Percentiles rank a stretch among this genome's conserved stretches.
Evolutionary conservation across 2,888 invertebrate genomes (phyloP).

Genomic region (Aproaerema taeniolella): DNA sequence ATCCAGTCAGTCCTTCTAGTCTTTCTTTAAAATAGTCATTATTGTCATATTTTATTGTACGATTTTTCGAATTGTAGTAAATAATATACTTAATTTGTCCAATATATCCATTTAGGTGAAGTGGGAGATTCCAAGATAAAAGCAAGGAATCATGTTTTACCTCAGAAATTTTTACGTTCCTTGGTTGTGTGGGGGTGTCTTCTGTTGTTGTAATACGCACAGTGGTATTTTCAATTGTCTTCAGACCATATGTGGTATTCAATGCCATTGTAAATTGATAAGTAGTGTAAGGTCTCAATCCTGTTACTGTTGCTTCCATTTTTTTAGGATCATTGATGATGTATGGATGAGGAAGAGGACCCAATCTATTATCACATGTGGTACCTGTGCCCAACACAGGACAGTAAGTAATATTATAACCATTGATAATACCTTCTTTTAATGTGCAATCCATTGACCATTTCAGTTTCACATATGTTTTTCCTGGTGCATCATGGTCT

Average conservation of each 20-base stretch:
- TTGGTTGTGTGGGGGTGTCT: constrained; percentile 79
- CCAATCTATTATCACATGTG: constrained; percentile 71
- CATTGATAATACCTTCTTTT: constrained; percentile 82
- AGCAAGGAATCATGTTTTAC: constrained; percentile 80
- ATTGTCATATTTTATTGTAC: constrained; percentile 23
- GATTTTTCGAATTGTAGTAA: constrained; percentile 53
- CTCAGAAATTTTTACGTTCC: constrained; percentile 74
- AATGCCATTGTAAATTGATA: constrained; percentile 85
- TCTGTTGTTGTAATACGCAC: constrained; percentile 83
- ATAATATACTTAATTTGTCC: constrained; percentile 81
- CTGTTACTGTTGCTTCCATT: constrained; percentile 75
- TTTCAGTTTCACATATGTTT: constrained; percentile 69
- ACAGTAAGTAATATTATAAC: constrained; percentile 87
- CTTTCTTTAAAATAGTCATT: constrained; percentile 40
- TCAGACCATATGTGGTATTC: constrained; percentile 57
- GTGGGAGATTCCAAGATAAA: constrained; percentile 83
- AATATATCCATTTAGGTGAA: constrained; percentile 80
- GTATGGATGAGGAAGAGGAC: constrained; percentile 45
- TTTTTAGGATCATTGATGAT: constrained; percentile 61
- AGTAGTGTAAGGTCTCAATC: constrained; percentile 84
- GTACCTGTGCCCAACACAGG: constrained; percentile 73
- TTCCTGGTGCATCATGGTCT: constrained; percentile 49
- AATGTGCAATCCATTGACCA: constrained; percentile 89
- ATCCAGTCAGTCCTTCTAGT: constrained; percentile 70
- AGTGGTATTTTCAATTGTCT: constrained; percentile 69